Conservation (phyloP, 2,113 vertebrate genomes). For the Petaurus breviceps region DNA sequence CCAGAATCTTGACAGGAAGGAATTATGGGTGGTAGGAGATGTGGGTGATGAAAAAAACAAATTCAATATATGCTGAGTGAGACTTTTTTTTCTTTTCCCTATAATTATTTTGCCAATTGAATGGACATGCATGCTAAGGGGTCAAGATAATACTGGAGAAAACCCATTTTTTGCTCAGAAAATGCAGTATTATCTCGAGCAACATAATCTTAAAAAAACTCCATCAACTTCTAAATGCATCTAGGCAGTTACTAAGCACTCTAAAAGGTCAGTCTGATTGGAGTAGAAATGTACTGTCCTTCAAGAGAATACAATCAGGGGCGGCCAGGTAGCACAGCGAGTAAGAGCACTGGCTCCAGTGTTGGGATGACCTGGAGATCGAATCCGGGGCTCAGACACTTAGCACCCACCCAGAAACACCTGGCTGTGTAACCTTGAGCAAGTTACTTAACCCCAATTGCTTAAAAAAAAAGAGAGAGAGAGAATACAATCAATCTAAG, state of each 20-base stretch:
- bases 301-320: background rate
- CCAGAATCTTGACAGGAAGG: background rate
- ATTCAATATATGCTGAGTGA: conserved; percentile 26
- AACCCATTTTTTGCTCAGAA: conserved; percentile 8
- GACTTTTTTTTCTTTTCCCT: background rate
- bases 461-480: too few species aligned
- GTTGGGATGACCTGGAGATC: too few species aligned
- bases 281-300: too few species aligned
- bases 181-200: background rate
- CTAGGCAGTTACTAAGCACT: background rate
- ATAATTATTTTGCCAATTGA: background rate
- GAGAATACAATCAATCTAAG: background rate
- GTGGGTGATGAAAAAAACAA: background rate
- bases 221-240: background rate
- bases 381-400: too few species aligned
- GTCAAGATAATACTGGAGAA: background rate
- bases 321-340: too few species aligned
- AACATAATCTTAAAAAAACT: conserved; percentile 11
- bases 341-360: too few species aligned
- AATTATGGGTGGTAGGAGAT: conserved; percentile 17
- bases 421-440: too few species aligned
- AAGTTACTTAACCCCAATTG: too few species aligned
- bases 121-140: conserved; percentile 13
- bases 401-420: too few species aligned
- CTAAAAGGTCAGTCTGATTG: background rate